Evolutionary conservation across 1,140 invertebrate genomes (phyloP), one percentile per base, ranked within the genome.

Genomic region (Trichogramma pretiosum): DNA sequence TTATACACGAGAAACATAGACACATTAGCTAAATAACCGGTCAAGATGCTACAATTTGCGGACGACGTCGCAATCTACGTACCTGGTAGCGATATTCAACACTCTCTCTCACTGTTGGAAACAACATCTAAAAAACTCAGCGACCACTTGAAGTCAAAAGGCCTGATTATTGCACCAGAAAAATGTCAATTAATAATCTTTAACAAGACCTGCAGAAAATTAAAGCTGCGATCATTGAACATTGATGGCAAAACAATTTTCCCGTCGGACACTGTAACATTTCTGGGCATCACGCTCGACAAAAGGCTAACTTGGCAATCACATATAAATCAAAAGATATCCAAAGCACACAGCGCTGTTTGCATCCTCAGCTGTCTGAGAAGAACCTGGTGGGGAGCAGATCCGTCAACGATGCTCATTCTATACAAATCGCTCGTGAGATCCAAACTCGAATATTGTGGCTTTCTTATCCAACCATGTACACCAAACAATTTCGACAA

Each of bases 111-210:
- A 13, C 13, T 30, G 13, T 8, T 13, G 7, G 13, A 30, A 9
- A 9, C 13, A 9, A 30, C 26, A 30, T 8, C 13, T 8, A 30
- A 30, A 7, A 30, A 30, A 9, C 7, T 30, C 8, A 9, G 26
- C 13, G 7, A 7, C 26, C 13, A 9, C 26, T 30, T 7, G 26
- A 9, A 7, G 7, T 8, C 7, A 30, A 53, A 46, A 49, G 54
- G 50, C 0, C 23, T 56, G 9, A 32, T 52, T 8, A 9, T 60
- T 5, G 50, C 53, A 5, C 56, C 56, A 3, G 30, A 41, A 17
- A 60, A 60, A 40, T 48, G 56, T 34, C 30, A 50, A 3, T 24
- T 60, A n/a, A 11, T 57, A 0, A 38, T 49, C 39, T 60, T 60
- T 46, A 26, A 50, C 36, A 56, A 56, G 13, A 9, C 26, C 16